phyloP scores from a whole-genome alignment of 2,888 invertebrate genomes.

The Cynaeus angustus region DNA sequence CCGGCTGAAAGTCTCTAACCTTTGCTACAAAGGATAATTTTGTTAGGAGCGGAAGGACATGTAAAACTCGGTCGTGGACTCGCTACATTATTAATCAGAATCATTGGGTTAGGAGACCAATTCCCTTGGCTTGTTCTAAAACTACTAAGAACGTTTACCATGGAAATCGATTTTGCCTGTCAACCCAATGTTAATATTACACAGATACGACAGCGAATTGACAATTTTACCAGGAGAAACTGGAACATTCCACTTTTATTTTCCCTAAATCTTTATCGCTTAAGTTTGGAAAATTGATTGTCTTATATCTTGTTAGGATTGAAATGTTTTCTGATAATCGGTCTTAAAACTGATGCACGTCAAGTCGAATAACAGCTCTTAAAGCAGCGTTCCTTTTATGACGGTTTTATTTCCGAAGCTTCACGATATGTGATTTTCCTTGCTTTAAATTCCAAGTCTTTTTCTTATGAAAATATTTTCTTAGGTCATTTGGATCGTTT shows the following conservation, averaged over 20 bases:
- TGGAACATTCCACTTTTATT: not conserved
- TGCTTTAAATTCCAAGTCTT: not conserved
- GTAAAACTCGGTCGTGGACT: too few species aligned
- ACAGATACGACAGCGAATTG: too few species aligned
- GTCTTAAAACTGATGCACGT: constrained; percentile 10
- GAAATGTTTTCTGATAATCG: constrained; percentile 16
- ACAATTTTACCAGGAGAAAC: too few species aligned
- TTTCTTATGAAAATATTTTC: not conserved
- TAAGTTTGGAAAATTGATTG: constrained; percentile 10
- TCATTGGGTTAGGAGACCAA: too few species aligned
- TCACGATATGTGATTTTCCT: constrained; percentile 14
- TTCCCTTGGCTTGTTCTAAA: too few species aligned
- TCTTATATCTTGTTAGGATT: constrained; percentile 15
- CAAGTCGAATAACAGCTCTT: constrained; percentile 10
- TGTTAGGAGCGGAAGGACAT: not conserved
- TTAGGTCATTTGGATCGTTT: not conserved
- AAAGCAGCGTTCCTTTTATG: constrained; percentile 11
- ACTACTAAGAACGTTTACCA: not conserved
- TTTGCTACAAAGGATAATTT: constrained; percentile 10
- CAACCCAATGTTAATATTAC: not conserved
- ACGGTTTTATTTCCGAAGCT: constrained; percentile 7
- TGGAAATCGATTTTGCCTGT: not conserved
- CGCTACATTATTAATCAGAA: too few species aligned
- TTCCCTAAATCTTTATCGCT: constrained; percentile 8
- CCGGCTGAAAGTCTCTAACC: constrained; percentile 5